Percentiles rank a stretch among this genome's conserved stretches.
These are phyloP conservation scores for Lethrus apterus DNA, from an alignment of 1,140 invertebrate species.

Conservation along the genomic window DNA sequence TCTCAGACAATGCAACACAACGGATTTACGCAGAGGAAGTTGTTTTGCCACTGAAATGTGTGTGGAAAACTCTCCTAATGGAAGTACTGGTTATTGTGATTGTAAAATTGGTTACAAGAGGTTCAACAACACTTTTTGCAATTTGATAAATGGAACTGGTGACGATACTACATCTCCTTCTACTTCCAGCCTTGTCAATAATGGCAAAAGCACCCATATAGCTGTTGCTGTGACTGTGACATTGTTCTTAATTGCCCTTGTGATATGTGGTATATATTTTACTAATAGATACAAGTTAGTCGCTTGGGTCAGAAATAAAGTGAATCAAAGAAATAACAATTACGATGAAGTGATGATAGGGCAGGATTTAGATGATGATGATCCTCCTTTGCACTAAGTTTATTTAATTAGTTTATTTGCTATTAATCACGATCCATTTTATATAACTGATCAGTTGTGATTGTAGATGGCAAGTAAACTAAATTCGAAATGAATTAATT, in stretches of 20 bases:
- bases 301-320: slow-evolving; percentile 10
- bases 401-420: no score
- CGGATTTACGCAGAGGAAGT: not conserved
- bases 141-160: not conserved
- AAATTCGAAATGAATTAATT: no score
- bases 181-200: slow-evolving; percentile 8
- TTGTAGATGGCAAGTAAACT: no score
- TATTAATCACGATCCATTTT: no score
- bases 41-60: slow-evolving; percentile 4
- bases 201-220: slow-evolving; percentile 2
- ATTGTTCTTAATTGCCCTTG: slow-evolving; percentile 16
- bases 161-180: not conserved
- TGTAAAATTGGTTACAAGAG: slow-evolving; percentile 6
- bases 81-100: slow-evolving; percentile 6
- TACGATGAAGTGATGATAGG: slow-evolving; percentile 20
- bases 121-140: slow-evolving; percentile 4
- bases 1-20: not conserved
- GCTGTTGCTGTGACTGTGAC: slow-evolving; percentile 6
- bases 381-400: slow-evolving; percentile 17
- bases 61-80: not conserved
- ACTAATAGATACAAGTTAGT: slow-evolving; percentile 12
- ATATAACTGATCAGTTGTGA: no score
- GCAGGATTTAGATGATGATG: slow-evolving; percentile 17
- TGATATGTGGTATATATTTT: slow-evolving; percentile 16
- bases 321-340: slow-evolving; percentile 15